Conservation (phyloP, 1,140 invertebrate genomes). For the Lepidurus packardi region DNA sequence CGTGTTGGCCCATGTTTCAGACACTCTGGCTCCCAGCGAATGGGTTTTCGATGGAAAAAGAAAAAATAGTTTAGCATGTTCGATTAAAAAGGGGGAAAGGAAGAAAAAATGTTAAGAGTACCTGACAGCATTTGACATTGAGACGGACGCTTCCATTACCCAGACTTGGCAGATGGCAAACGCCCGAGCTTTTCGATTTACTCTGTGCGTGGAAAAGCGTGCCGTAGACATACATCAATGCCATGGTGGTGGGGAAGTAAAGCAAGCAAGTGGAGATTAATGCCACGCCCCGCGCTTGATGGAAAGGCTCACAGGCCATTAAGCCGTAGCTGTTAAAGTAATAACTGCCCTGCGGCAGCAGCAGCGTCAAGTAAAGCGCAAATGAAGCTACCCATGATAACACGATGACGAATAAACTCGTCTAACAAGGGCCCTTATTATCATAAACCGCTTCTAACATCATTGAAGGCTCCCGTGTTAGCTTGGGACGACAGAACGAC, state of each 20-base stretch:
- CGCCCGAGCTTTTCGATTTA: constrained; percentile 51
- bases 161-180: constrained; percentile 45
- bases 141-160: constrained; percentile 40
- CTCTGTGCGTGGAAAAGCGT: constrained; percentile 74
- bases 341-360: constrained; percentile 59
- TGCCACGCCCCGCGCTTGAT: constrained; percentile 61
- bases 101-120: constrained; percentile 45
- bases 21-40: too few species aligned
- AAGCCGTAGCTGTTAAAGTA: constrained; percentile 78
- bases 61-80: too few species aligned
- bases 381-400: constrained; percentile 74
- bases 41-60: too few species aligned
- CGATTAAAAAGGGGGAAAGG: not conserved
- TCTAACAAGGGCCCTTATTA: constrained; percentile 48
- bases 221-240: constrained; percentile 81
- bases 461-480: too few species aligned
- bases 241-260: constrained; percentile 82
- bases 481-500: too few species aligned
- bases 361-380: constrained; percentile 68
- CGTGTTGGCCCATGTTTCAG: too few species aligned
- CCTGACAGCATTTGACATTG: constrained; percentile 50
- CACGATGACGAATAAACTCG: constrained; percentile 71
- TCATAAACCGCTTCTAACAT: not conserved
- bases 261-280: constrained; percentile 69
- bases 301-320: constrained; percentile 76